Evolutionary conservation across 2,797 vertebrate species (phyloP), one percentile per base, ranked within the genome.

Genomic region (Linurgus olivaceus): DNA sequence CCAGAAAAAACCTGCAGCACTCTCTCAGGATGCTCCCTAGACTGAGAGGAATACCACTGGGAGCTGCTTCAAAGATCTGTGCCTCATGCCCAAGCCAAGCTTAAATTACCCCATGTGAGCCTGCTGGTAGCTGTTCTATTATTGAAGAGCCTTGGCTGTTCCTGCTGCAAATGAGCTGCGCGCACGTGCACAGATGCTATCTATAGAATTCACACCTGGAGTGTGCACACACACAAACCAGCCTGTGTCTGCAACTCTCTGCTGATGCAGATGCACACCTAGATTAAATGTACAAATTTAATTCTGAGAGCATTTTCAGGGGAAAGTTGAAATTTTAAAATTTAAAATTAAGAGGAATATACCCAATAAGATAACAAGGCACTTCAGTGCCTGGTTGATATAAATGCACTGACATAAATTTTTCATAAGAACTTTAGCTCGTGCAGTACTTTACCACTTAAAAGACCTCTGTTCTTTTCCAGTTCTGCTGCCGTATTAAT

Each of bases 51-150:
- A 68, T 85, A 68, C 76, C 31, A 47, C 59, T 54, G 80, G 83
- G 86, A 80, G 54, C 31, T 20, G 16, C 91, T 89, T 95, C 93
- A 90, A 95, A 93, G 74, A 79, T 35, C 76, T 52, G 44, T 67
- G 61, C 71, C 86, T 87, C 76, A 6, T 51, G 77, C 51, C 93
- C 66, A 7, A 86, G 75, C 19, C 55, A 88, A 90, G 51, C 59
- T 79, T 79, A 88, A 67, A 83, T 81, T 74, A 84, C 63, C 71
- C 81, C 48, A 31, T 10, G 74, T 61, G 84, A 90, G 83, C 86
- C 79, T 91, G 62, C 67, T 74, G 81, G 45, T 68, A 92, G 85
- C 51, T 93, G 47, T 61, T 90, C 23, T 11, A 77, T 94, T 94
- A 96, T 90, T 94, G 48, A 93, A 81, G 51, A 86, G 67, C 29